Percentiles rank a stretch among this genome's conserved stretches.
Conservation (phyloP, 2,113 vertebrate species). For the Fregetta grallaria region DNA sequence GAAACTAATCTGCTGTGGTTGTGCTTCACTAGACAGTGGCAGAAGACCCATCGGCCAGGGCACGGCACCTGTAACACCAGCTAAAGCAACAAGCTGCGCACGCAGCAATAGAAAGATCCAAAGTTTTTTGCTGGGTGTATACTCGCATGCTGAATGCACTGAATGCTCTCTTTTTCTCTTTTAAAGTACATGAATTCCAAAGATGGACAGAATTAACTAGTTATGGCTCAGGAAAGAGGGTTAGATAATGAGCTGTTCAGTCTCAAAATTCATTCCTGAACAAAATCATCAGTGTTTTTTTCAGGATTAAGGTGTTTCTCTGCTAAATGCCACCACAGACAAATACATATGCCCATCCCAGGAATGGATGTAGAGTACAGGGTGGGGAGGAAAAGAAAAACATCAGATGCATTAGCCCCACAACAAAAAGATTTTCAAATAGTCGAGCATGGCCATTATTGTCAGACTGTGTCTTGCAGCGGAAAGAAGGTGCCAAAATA, state of each 20-base stretch:
- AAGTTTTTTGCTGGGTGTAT: background rate
- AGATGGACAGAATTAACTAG: background rate
- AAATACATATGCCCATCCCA: background rate
- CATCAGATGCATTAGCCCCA: background rate
- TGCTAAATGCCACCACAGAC: background rate
- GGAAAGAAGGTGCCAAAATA: background rate
- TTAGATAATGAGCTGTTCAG: background rate
- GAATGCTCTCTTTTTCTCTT: background rate
- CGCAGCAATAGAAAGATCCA: background rate
- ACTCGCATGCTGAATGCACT: background rate
- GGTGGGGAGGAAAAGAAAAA: background rate
- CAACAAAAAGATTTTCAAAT: background rate
- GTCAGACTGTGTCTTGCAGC: background rate
- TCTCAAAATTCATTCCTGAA: background rate
- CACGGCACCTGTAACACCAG: background rate
- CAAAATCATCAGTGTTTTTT: background rate
- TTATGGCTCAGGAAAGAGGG: background rate
- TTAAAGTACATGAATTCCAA: background rate
- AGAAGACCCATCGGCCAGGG: background rate
- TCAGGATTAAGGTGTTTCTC: background rate
- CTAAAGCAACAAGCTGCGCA: background rate
- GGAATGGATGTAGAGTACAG: background rate
- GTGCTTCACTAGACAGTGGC: background rate
- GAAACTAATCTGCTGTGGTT: background rate
- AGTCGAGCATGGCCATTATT: background rate